Evolutionary conservation across 2,888 invertebrate species (phyloP), one percentile per base, ranked within the genome.

Genomic region (Drosophila mercatorum): DNA sequence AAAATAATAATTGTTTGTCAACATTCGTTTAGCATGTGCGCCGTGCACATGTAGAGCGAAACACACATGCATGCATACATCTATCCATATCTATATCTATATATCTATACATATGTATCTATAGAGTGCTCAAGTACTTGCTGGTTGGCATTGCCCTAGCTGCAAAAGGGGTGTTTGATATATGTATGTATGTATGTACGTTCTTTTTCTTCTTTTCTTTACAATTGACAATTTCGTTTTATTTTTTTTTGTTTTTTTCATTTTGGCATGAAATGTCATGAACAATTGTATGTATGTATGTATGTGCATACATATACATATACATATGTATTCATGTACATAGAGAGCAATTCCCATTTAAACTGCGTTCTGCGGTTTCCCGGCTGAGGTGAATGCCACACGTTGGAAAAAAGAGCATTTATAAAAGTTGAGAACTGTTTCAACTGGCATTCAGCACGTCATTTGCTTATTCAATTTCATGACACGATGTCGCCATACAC

Each of bases 401-500:
- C 68, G 68, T 31, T 40, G 69, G 60, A 65, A 52, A 40, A 49
- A 41, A 38, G 36, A 57, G 53, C 55, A 28, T 55, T 55, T 49
- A 71, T 12, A 28, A 63, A 67, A 67, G 28, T 47, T 53, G 47
- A 67, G 67, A 80, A 73, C 59, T 68, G 71, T 83, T 87, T 89
- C 84, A 88, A 84, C 89, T 75, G 86, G 91, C 82, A 84, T 83
- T 91, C 91, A 91, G 90, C 91, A 91, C 91, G 91, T 91, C 89
- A 91, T 91, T 91, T 90, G 85, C 90, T 83, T 87, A 85, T 86
- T 90, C 78, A 80, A 89, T 83, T 83, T 88, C 89, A 90, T 87
- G 84, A 84, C 84, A 84, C 87, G 87, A 86, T 84, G 81, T 84
- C 82, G 75, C 63, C 73, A 44, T 66, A 75, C 71, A 72, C 63